A percentile compares a stretch with the other conserved stretches of the same genome.
phyloP scores from a whole-genome alignment of 2,888 invertebrate species.

The Nomada goodeniana region DNA sequence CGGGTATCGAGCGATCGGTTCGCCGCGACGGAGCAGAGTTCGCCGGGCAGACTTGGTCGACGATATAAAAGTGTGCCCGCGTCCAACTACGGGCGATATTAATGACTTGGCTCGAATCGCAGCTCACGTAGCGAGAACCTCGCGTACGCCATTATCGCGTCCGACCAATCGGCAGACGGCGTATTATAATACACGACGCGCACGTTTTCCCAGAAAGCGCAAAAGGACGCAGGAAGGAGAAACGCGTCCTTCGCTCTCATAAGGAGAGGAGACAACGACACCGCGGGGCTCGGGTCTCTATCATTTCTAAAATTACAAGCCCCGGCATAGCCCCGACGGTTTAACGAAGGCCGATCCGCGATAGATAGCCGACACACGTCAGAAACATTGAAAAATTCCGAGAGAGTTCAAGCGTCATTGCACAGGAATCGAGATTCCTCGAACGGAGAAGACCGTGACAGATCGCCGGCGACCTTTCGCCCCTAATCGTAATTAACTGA shows the following conservation, averaged over 20 bases:
- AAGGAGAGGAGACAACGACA: conserved; percentile 51
- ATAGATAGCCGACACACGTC: conserved; percentile 34
- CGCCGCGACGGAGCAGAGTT: neutral
- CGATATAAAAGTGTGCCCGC: conserved; percentile 33
- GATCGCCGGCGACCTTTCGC: neutral
- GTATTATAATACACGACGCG: conserved; percentile 55
- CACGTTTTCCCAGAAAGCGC: conserved; percentile 69
- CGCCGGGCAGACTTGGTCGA: conserved; percentile 29
- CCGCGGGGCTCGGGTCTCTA: conserved; percentile 32
- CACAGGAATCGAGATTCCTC: conserved; percentile 19
- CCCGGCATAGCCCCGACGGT: conserved; percentile 41
- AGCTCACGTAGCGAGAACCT: conserved; percentile 72
- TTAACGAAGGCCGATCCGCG: conserved; percentile 50
- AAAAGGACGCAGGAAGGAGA: conserved; percentile 70
- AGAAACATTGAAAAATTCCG: conserved; percentile 11
- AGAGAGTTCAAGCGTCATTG: conserved; percentile 28
- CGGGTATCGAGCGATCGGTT: neutral
- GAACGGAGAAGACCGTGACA: neutral
- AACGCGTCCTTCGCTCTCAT: conserved; percentile 63
- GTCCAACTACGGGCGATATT: conserved; percentile 60
- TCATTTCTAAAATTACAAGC: conserved; percentile 69
- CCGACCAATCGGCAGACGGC: conserved; percentile 65
- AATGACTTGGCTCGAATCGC: conserved; percentile 69
- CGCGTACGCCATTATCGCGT: conserved; percentile 66
- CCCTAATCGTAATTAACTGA: conserved; percentile 6